A percentile compares a stretch with the other conserved stretches of the same genome.
phyloP scores from a whole-genome alignment of 2,113 vertebrate species.

The Oceanites oceanicus region DNA sequence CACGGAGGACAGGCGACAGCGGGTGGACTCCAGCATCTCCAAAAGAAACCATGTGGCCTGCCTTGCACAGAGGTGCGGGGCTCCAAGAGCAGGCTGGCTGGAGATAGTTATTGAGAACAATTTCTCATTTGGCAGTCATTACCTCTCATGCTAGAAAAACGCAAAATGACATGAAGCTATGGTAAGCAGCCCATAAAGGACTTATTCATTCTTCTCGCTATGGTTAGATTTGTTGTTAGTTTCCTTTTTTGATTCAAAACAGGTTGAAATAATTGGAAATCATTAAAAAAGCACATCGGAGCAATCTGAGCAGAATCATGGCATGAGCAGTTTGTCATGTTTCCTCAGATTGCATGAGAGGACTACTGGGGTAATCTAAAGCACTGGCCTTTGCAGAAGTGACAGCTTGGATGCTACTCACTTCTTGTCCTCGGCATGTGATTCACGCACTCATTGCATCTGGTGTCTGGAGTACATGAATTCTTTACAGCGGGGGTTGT shows the following conservation, averaged over 20 bases:
- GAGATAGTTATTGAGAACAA: background rate
- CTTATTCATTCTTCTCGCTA: background rate
- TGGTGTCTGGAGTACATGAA: background rate
- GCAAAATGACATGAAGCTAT: background rate
- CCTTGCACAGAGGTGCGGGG: background rate
- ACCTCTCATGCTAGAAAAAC: background rate
- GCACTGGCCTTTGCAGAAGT: background rate
- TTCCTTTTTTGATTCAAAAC: background rate
- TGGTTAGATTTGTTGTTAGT: background rate
- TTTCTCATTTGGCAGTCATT: background rate
- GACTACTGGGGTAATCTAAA: background rate
- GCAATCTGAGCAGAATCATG: background rate
- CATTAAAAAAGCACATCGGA: background rate
- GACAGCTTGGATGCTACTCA: background rate
- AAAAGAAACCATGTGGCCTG: fast-evolving
- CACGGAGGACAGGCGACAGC: fast-evolving
- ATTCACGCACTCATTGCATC: background rate
- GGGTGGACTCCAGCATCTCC: background rate
- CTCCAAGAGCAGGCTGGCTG: background rate
- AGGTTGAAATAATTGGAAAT: background rate
- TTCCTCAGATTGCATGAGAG: background rate
- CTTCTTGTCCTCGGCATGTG: fast-evolving
- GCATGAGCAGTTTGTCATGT: background rate
- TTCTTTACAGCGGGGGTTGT: background rate
- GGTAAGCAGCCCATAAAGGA: background rate